Percentiles rank a stretch among this genome's conserved stretches.
These are phyloP conservation scores for Brachionus rotundiformis DNA, from an alignment of 1,140 invertebrate species.

Conservation along the genomic window DNA sequence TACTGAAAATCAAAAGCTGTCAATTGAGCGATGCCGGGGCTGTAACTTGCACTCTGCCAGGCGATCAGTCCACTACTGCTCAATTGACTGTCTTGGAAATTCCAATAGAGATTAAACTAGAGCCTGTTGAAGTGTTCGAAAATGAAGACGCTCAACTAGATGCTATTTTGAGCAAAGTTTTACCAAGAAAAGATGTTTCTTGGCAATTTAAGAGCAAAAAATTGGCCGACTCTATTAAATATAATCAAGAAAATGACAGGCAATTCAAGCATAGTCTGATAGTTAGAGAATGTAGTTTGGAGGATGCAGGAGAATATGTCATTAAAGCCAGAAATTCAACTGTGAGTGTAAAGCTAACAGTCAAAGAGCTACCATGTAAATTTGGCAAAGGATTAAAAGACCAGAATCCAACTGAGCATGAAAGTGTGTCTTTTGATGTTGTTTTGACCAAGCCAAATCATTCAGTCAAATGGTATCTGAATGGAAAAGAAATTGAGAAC, in stretches of 20 bases:
- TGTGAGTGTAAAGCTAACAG: slow-evolving; percentile 46
- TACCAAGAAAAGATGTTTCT: slow-evolving; percentile 26
- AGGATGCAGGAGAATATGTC: slow-evolving; percentile 53
- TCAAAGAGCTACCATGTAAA: slow-evolving; percentile 52
- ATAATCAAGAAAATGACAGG: slow-evolving; percentile 26
- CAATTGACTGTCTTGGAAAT: slow-evolving; percentile 38
- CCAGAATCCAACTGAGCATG: slow-evolving; percentile 37
- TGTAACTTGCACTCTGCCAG: slow-evolving; percentile 33
- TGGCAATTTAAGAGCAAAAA: slow-evolving; percentile 4
- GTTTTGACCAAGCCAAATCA: slow-evolving; percentile 44
- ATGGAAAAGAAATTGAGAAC: slow-evolving; percentile 7
- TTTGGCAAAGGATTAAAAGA: slow-evolving; percentile 24
- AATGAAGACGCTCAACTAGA: slow-evolving; percentile 36
- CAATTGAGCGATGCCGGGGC: slow-evolving; percentile 20
- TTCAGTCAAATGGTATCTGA: slow-evolving; percentile 47
- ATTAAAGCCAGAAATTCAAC: slow-evolving; percentile 44
- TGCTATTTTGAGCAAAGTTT: slow-evolving; percentile 17
- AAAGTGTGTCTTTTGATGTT: slow-evolving; percentile 31
- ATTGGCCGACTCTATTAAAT: slow-evolving; percentile 35
- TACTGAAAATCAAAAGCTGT: slow-evolving; percentile 36
- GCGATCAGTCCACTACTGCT: not conserved
- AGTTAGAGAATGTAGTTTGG: slow-evolving; percentile 32
- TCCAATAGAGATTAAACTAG: slow-evolving; percentile 43
- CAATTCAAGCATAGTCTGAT: not conserved
- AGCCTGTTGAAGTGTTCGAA: slow-evolving; percentile 47